These are phyloP conservation scores for Zaprionus capensis DNA, from an alignment of 1,140 invertebrate species.

Conservation along the genomic window DNA sequence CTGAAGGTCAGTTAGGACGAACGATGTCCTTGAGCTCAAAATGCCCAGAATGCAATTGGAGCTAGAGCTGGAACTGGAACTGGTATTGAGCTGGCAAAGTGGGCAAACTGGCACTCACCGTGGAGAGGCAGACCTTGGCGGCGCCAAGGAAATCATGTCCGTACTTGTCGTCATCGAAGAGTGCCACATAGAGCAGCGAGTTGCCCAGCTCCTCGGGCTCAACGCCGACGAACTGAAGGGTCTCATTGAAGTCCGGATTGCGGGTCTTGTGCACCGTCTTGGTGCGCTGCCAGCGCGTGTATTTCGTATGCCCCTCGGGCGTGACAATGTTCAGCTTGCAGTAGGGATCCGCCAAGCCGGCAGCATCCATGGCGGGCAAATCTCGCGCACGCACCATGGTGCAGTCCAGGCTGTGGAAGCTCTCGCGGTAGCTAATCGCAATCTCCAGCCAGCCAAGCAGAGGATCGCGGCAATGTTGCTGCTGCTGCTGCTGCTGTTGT, in stretches of 20 bases:
- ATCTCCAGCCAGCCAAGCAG: conserved; percentile 89
- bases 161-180: conserved; percentile 94
- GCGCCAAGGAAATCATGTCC: conserved; percentile 94
- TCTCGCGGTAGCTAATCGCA: conserved; percentile 91
- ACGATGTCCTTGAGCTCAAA: neutral
- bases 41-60: neutral
- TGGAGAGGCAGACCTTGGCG: conserved; percentile 87
- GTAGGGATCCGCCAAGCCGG: conserved; percentile 95
- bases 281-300: conserved; percentile 85
- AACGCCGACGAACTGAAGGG: conserved; percentile 94
- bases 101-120: conserved; percentile 61
- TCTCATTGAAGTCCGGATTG: conserved; percentile 97
- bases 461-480: conserved; percentile 77
- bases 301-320: conserved; percentile 76
- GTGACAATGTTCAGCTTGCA: conserved; percentile 93
- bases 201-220: conserved; percentile 87
- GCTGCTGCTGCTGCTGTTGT: conserved; percentile 57
- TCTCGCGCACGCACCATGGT: conserved; percentile 90
- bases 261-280: conserved; percentile 96
- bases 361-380: conserved; percentile 94
- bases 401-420: conserved; percentile 91
- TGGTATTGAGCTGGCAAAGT: too few relatives aligned
- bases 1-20: neutral
- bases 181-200: conserved; percentile 89
- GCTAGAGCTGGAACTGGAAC: neutral